A percentile compares a stretch with the other conserved stretches of the same genome.
These are phyloP conservation scores for Microtus pennsylvanicus DNA, from an alignment of 2,113 vertebrate species.

Conservation along the genomic window DNA sequence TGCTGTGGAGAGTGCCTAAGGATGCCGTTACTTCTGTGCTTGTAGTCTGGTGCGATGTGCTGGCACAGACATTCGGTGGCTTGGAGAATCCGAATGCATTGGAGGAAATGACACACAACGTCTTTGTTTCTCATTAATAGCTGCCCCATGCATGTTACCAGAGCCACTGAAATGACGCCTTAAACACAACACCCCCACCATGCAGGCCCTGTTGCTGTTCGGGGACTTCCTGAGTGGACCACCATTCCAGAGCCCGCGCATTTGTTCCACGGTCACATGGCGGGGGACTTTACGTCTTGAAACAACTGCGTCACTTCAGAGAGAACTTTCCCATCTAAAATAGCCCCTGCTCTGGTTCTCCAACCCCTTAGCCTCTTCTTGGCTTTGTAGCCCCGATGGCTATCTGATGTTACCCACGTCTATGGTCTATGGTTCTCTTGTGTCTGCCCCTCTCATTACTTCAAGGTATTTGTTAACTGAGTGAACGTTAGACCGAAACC, in stretches of 20 bases:
- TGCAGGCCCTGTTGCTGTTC: background rate
- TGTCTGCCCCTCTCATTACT: background rate
- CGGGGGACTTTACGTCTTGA: background rate
- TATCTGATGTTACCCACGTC: background rate
- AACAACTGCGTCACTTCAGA: background rate
- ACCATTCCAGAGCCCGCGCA: no score
- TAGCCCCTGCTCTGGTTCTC: background rate
- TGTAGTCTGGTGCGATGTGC: background rate
- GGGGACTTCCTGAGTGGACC: background rate
- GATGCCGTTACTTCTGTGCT: background rate
- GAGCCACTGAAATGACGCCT: background rate
- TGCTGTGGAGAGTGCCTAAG: background rate
- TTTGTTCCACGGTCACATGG: background rate
- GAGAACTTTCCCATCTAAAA: background rate
- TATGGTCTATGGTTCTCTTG: background rate
- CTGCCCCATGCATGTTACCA: background rate
- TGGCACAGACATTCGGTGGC: background rate
- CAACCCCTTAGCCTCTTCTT: background rate
- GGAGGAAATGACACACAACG: conserved; percentile 20
- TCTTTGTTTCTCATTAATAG: background rate
- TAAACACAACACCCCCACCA: background rate
- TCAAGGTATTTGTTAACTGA: conserved; percentile 23
- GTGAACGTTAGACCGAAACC: background rate
- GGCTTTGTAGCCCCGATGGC: background rate
- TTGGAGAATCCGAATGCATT: background rate